Evolutionary conservation across 2,888 invertebrate species (phyloP).

Genomic region (Drosophila affinis): DNA sequence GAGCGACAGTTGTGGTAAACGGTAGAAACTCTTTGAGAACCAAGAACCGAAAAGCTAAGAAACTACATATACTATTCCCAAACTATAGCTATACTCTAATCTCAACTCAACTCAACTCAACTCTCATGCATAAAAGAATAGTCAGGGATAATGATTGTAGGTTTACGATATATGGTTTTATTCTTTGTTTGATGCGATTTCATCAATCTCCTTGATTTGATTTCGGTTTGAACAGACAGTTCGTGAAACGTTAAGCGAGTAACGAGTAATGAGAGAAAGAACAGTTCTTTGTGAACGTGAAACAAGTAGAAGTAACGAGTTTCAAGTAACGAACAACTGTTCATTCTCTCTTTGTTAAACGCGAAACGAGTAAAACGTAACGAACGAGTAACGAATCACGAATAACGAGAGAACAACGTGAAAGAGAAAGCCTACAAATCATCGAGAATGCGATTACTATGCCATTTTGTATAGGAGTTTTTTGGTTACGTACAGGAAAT

Average conservation of each 20-base stretch:
- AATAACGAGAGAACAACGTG: conserved; percentile 10
- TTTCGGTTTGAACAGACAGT: conserved; percentile 46
- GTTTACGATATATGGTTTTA: conserved; percentile 29
- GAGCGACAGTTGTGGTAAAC: conserved; percentile 63
- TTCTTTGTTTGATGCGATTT: conserved; percentile 22
- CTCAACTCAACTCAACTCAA: conserved; percentile 54
- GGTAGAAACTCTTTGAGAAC: conserved; percentile 72
- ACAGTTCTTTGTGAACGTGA: conserved; percentile 29
- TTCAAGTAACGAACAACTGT: not conserved
- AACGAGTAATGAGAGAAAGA: conserved; percentile 1
- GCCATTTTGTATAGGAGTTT: conserved; percentile 95
- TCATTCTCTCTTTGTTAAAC: conserved; percentile 39
- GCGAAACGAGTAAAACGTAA: conserved; percentile 5
- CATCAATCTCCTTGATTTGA: conserved; percentile 55
- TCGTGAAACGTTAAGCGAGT: conserved; percentile 40
- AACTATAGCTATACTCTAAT: conserved; percentile 8
- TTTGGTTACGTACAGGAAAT: conserved; percentile 98
- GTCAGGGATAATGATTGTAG: conserved; percentile 19
- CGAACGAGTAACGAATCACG: not conserved
- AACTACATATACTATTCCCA: conserved; percentile 11
- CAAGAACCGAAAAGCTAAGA: conserved; percentile 53
- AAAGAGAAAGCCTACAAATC: conserved; percentile 81
- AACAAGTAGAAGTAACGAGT: conserved; percentile 22
- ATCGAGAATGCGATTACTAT: conserved; percentile 83
- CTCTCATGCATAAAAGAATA: conserved; percentile 81